Conservation (phyloP, 2,888 invertebrate species). For the Drosophila prostipennis region DNA sequence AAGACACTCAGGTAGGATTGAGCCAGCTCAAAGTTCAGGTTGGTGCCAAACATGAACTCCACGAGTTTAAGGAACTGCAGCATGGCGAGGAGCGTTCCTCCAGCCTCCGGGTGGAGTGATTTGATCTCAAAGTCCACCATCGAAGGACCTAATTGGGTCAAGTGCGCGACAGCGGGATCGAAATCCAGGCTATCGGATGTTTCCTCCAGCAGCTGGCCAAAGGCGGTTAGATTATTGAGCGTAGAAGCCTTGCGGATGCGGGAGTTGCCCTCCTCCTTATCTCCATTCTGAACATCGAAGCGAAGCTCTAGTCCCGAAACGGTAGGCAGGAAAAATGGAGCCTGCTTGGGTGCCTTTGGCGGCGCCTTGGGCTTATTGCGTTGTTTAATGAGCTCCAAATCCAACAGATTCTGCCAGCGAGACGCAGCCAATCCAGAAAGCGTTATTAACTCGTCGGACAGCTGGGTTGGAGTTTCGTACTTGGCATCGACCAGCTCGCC, state of each 20-base stretch:
- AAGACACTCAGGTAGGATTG: slow-evolving; percentile 96
- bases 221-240: slow-evolving; percentile 88
- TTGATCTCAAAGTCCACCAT: slow-evolving; percentile 94
- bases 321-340: slow-evolving; percentile 98
- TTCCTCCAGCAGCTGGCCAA: slow-evolving; percentile 87
- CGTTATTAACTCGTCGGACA: slow-evolving; percentile 89
- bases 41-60: slow-evolving; percentile 88
- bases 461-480: slow-evolving; percentile 82
- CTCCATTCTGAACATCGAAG: slow-evolving; percentile 88
- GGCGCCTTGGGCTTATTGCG: slow-evolving; percentile 95
- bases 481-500: slow-evolving; percentile 82
- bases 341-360: slow-evolving; percentile 92
- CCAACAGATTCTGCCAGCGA: slow-evolving; percentile 95
- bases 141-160: slow-evolving; percentile 89
- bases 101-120: slow-evolving; percentile 90
- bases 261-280: slow-evolving; percentile 82
- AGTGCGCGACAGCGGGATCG: slow-evolving; percentile 85
- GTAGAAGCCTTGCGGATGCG: slow-evolving; percentile 86
- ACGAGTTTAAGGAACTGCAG: slow-evolving; percentile 91
- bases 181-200: slow-evolving; percentile 85
- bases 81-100: slow-evolving; percentile 90
- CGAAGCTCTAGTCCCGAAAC: slow-evolving; percentile 92
- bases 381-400: slow-evolving; percentile 93
- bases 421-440: slow-evolving; percentile 93
- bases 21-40: slow-evolving; percentile 93